Evolutionary conservation across 1,140 invertebrate species (phyloP), one percentile per base, ranked within the genome.

Genomic region (Lepidostoma basale): DNA sequence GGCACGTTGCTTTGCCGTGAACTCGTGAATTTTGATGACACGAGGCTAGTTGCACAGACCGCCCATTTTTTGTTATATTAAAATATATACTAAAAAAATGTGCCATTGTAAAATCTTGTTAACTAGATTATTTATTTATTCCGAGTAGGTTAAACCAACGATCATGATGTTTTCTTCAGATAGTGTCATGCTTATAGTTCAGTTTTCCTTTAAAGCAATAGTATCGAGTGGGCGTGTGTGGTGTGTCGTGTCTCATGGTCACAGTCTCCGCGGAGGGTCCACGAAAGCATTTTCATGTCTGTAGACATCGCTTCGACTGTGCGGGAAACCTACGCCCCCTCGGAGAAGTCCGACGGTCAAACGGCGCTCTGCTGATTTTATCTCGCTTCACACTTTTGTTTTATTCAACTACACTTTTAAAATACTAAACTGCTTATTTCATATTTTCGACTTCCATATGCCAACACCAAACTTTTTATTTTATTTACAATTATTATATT

Each of bases 391-490:
- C 14, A n/a, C 33, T 36, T 36, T n/a, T 2, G n/a, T n/a, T n/a
- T n/a, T n/a, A n/a, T n/a, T n/a, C n/a, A n/a, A n/a, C n/a, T n/a
- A n/a, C n/a, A 36, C 10, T 36, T 36, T 36, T 36, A 49, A 6
- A 49, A 49, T 22, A n/a, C n/a, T n/a, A n/a, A n/a, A n/a, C n/a
- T n/a, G n/a, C n/a, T n/a, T n/a, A n/a, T n/a, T n/a, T n/a, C n/a
- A n/a, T n/a, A n/a, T n/a, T n/a, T n/a, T n/a, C n/a, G n/a, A n/a
- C 45, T 23, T 22, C 22, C 45, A 49, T 49, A 49, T 49, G 28
- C 52, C 28, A 12, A 33, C 52, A 56, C 52, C 52, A 56, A 56
- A 56, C 52, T 45, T 45, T 45, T 18, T 45, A 45, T 18, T 18
- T 45, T 8, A 56, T 6, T 30, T 10, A 49, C n/a, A 23, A 40